phyloP scores from a whole-genome alignment of 2,888 invertebrate species.

The Philonicus albiceps region DNA sequence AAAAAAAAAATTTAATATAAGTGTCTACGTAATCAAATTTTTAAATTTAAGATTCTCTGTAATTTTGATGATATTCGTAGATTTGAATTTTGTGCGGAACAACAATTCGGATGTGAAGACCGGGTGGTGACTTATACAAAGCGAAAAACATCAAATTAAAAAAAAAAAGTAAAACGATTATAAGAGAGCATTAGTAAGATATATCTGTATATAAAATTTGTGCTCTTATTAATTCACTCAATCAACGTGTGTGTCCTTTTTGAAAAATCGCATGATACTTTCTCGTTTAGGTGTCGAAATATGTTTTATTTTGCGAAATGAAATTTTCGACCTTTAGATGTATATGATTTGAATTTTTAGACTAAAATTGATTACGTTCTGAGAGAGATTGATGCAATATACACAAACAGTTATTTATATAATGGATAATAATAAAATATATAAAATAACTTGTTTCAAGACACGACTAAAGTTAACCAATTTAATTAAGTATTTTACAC shows the following conservation, averaged over 20 bases:
- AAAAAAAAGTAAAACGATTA: neutral
- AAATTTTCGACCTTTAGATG: neutral
- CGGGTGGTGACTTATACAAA: neutral
- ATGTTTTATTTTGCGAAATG: neutral
- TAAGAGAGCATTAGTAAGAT: neutral
- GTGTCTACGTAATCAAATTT: slow-evolving; percentile 8
- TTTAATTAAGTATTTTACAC: slow-evolving; percentile 43
- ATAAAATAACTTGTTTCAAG: slow-evolving; percentile 49
- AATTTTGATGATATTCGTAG: neutral
- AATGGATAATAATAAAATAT: slow-evolving; percentile 23
- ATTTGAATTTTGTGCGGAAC: neutral
- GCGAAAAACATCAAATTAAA: neutral
- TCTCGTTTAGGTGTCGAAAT: neutral
- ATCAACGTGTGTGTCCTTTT: neutral
- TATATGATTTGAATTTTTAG: neutral
- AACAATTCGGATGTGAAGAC: neutral
- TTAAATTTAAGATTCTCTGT: neutral
- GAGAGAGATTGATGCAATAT: neutral
- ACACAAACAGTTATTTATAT: neutral
- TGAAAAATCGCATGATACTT: neutral
- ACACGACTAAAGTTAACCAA: slow-evolving; percentile 51
- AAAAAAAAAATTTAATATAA: neutral
- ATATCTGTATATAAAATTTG: neutral
- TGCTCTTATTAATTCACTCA: neutral
- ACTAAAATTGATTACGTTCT: neutral